Conservation (phyloP, 2,113 vertebrate species). For the Ia io region DNA sequence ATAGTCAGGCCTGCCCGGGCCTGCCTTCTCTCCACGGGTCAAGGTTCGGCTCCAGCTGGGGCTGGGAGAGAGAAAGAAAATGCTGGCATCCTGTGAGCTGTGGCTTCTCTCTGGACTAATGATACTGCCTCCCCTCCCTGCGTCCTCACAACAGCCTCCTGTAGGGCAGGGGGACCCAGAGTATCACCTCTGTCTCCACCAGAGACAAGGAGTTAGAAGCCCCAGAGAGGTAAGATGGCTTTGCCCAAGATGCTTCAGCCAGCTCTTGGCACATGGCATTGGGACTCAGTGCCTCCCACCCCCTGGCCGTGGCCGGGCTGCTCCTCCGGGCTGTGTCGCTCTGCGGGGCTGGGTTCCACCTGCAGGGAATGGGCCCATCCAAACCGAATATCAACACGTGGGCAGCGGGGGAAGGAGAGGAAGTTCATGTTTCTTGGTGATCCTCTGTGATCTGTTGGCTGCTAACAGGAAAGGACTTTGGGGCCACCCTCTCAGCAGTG, state of each 20-base stretch:
- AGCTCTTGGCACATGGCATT: accelerated
- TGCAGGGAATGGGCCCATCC: background rate
- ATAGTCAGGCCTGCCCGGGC: background rate
- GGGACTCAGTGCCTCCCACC: accelerated
- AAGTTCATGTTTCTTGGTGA: background rate
- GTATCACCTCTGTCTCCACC: background rate
- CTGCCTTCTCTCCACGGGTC: background rate
- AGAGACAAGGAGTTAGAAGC: background rate
- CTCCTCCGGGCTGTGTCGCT: background rate
- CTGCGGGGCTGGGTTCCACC: background rate
- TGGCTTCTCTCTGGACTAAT: background rate
- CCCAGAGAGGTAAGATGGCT: background rate
- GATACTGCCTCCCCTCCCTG: background rate
- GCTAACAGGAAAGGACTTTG: background rate
- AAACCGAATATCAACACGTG: background rate
- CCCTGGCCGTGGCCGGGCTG: accelerated
- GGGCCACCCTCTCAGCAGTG: background rate
- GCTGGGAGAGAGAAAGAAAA: background rate
- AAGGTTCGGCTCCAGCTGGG: background rate
- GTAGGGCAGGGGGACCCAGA: no score
- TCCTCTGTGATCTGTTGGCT: background rate
- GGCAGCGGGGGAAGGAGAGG: no score
- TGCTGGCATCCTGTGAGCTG: accelerated
- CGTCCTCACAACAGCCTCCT: background rate
- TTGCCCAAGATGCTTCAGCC: background rate